These are phyloP conservation scores for Trididemnum miniatum DNA, from an alignment of 23 tunicate genomes.

Conservation along the genomic window DNA sequence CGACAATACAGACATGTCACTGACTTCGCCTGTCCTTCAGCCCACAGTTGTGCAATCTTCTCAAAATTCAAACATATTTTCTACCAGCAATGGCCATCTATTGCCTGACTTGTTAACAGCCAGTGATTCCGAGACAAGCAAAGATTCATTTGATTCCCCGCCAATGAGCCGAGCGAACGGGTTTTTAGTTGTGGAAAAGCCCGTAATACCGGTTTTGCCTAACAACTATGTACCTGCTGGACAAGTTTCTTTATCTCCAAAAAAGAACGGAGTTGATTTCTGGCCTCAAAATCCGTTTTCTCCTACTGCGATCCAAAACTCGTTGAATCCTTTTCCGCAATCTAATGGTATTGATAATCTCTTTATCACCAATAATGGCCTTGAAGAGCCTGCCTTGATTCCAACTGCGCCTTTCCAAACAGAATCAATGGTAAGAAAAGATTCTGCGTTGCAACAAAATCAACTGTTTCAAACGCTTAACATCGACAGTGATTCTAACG, in stretches of 20 bases:
- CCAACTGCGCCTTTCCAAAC: not conserved
- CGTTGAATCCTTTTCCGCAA: not conserved
- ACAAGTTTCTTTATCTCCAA: too few species aligned
- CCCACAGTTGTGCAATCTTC: not conserved
- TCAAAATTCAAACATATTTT: not conserved
- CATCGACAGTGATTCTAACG: too few species aligned
- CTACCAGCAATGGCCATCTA: not conserved
- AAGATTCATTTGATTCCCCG: not conserved
- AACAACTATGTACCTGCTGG: not conserved
- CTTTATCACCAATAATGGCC: not conserved
- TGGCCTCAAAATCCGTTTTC: not conserved
- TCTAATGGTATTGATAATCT: not conserved
- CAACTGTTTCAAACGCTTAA: not conserved
- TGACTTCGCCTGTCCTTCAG: not conserved
- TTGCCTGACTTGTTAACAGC: not conserved
- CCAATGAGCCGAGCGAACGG: not conserved
- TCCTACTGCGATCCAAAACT: not conserved
- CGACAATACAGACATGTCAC: not conserved
- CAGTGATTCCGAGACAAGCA: not conserved
- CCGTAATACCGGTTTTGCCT: not conserved
- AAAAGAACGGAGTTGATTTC: not conserved
- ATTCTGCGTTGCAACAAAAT: not conserved
- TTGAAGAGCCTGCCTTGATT: not conserved
- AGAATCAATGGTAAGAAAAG: conserved; percentile 3
- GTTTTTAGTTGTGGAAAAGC: not conserved